Conservation (phyloP, 2,797 vertebrate genomes). For the Sus cebifrons region DNA sequence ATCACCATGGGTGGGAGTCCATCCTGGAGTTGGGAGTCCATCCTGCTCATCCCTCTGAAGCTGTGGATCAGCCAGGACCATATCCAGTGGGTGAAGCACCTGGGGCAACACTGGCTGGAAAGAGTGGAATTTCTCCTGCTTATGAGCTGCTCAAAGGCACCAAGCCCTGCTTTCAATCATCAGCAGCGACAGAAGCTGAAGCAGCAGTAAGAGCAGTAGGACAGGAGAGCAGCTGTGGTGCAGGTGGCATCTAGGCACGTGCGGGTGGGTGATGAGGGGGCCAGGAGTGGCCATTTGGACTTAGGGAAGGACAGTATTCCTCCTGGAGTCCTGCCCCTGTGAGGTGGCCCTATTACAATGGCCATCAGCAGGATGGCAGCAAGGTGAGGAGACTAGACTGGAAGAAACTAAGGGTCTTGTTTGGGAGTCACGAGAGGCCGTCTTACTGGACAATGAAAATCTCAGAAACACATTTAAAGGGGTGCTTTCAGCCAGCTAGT, state of each 20-base stretch:
- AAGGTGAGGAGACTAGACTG: neutral
- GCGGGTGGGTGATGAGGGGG: too few relatives aligned
- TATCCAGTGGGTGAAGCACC: accelerated
- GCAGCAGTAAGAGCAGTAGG: accelerated
- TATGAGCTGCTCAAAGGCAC: neutral
- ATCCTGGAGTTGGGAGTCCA: neutral
- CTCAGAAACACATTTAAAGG: accelerated
- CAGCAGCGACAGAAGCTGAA: too few relatives aligned
- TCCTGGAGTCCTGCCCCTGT: neutral
- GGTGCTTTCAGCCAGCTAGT: neutral
- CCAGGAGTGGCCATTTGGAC: neutral
- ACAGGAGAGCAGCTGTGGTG: accelerated
- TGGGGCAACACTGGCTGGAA: too few relatives aligned
- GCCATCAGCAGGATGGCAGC: neutral
- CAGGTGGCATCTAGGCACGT: accelerated
- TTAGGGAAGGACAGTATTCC: too few relatives aligned
- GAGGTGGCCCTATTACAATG: neutral
- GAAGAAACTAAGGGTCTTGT: neutral
- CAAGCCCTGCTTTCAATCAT: accelerated
- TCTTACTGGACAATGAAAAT: neutral
- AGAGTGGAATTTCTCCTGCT: too few relatives aligned
- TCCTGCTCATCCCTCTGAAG: too few relatives aligned
- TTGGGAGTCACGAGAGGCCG: accelerated
- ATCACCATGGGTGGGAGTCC: neutral
- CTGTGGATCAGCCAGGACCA: neutral